Evolutionary conservation across 1,140 invertebrate genomes (phyloP).

Genomic region (Solenopsis invicta): DNA sequence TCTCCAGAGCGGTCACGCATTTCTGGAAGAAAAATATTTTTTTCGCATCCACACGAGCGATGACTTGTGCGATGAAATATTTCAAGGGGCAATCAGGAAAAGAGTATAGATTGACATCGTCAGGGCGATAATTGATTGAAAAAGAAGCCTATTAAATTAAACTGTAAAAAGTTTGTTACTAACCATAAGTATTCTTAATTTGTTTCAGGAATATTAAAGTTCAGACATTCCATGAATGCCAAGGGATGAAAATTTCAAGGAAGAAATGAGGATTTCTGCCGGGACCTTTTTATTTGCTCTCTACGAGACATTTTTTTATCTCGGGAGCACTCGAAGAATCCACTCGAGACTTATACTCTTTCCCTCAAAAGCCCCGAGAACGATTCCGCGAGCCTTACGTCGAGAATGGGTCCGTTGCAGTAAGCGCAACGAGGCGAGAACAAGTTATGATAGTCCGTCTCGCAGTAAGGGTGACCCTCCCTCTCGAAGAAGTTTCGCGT

Average conservation of each 20-base stretch:
- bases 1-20: constrained; percentile 99
- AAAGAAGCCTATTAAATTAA: background rate
- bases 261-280: background rate
- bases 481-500: constrained; percentile 99
- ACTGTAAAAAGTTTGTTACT: background rate
- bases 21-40: constrained; percentile 90
- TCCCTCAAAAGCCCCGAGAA: background rate
- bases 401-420: constrained; percentile 99
- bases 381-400: constrained; percentile 90
- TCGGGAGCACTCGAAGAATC: background rate
- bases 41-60: background rate
- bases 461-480: constrained; percentile 98
- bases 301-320: background rate
- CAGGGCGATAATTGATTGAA: background rate
- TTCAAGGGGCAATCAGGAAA: background rate
- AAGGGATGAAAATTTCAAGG: background rate
- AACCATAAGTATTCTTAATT: background rate
- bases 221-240: background rate
- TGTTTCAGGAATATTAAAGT: background rate
- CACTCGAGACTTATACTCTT: constrained; percentile 8
- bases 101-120: background rate
- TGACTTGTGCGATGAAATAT: background rate
- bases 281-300: background rate
- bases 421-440: constrained; percentile 99
- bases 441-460: constrained; percentile 98